Percentiles rank a stretch among this genome's conserved stretches.
Conservation (phyloP, 2,113 vertebrate species). For the Xiphorhynchus elegans region DNA sequence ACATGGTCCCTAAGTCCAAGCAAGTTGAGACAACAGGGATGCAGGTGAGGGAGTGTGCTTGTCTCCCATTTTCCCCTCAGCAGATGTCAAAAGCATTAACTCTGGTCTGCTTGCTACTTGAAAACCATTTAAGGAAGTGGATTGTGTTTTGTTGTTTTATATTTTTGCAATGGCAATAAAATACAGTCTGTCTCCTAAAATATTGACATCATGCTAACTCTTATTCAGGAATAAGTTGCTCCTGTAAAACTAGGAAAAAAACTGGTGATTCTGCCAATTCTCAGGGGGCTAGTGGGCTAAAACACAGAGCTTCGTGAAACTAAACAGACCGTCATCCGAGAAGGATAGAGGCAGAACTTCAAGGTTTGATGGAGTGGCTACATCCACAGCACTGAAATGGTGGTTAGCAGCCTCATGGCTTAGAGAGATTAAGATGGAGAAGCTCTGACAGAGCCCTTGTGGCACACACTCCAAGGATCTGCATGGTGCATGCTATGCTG, state of each 20-base stretch:
- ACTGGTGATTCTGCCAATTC: neutral
- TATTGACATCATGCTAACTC: neutral
- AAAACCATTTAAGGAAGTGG: neutral
- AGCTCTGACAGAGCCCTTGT: neutral
- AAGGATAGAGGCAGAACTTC: neutral
- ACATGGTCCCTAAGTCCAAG: neutral
- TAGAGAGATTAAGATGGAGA: neutral
- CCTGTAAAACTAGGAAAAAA: neutral
- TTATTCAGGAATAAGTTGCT: neutral
- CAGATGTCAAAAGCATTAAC: neutral
- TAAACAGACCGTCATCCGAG: neutral
- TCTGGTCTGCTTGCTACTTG: neutral
- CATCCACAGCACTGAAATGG: neutral
- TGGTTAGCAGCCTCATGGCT: neutral
- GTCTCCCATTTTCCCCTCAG: neutral
- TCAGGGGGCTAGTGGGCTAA: neutral
- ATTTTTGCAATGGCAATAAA: neutral
- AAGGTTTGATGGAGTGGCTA: neutral
- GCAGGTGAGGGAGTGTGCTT: neutral
- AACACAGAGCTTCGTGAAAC: neutral
- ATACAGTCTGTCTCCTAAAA: neutral
- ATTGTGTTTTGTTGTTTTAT: neutral
- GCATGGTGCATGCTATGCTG: fast-evolving
- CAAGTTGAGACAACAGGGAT: neutral
- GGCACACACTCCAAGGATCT: neutral